Conservation (phyloP, 2,888 invertebrate genomes). For the Parasteatoda lunata region DNA sequence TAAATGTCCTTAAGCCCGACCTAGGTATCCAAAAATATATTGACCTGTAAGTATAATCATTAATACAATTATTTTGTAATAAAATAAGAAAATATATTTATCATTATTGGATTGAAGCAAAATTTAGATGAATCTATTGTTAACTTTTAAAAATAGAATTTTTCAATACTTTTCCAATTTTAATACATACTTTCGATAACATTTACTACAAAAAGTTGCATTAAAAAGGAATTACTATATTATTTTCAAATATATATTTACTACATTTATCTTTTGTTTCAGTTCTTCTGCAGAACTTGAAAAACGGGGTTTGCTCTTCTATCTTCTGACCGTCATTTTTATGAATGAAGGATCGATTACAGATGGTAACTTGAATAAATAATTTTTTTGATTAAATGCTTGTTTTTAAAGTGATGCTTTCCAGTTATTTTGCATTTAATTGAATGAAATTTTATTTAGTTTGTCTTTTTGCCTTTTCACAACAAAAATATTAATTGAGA, state of each 20-base stretch:
- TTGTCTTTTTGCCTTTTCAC: neutral
- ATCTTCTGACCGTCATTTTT: conserved; percentile 37
- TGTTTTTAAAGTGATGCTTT: neutral
- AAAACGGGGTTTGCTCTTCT: conserved; percentile 29
- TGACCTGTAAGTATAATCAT: conserved; percentile 27
- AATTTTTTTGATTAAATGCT: neutral
- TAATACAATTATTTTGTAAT: neutral
- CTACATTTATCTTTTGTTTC: neutral
- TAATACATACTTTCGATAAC: too few relatives aligned
- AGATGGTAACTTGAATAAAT: conserved; percentile 27
- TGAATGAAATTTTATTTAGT: neutral
- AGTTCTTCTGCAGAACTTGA: conserved; percentile 37
- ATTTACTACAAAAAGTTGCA: neutral
- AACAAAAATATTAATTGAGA: neutral
- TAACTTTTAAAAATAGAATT: neutral
- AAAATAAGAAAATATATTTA: neutral
- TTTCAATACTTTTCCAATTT: too few relatives aligned
- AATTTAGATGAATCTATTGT: neutral
- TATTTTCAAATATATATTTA: neutral
- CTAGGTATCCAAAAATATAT: conserved; percentile 21
- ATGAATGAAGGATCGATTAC: conserved; percentile 52
- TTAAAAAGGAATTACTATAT: neutral
- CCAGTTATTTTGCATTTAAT: neutral
- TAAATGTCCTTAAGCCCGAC: conserved; percentile 36
- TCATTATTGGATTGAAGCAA: neutral